Percentiles rank a stretch among this genome's conserved stretches.
phyloP scores from a whole-genome alignment of 2,888 invertebrate species.

The Acheta domesticus region DNA sequence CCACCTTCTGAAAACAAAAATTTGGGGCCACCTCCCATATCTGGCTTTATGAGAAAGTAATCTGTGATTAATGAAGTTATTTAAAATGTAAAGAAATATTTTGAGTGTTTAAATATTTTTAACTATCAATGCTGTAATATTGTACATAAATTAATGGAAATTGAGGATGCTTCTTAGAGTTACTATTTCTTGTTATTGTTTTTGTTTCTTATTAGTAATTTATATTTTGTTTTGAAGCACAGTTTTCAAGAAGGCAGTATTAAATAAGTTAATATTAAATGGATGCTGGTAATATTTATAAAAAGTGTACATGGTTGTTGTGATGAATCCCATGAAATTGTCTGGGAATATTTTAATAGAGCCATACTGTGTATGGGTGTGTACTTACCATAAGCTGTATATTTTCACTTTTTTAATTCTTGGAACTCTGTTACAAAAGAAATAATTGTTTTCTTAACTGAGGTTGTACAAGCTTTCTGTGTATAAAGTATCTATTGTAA shows the following conservation, averaged over 20 bases:
- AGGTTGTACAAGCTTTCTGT: background rate
- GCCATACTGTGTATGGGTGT: slow-evolving; percentile 25
- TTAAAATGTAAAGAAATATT: slow-evolving; percentile 20
- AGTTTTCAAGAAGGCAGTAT: background rate
- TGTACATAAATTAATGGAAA: slow-evolving; percentile 20
- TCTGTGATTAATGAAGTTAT: background rate
- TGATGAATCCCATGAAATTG: background rate
- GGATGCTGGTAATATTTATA: slow-evolving; percentile 22
- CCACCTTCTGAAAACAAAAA: slow-evolving; percentile 47
- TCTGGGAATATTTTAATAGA: background rate
- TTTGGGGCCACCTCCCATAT: slow-evolving; percentile 55
- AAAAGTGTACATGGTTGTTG: background rate
- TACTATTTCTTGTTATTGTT: slow-evolving; percentile 19
- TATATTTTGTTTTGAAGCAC: background rate
- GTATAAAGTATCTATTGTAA: background rate
- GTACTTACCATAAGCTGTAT: background rate
- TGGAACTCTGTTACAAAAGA: background rate
- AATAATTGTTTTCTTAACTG: background rate
- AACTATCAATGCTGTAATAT: background rate
- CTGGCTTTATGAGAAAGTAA: slow-evolving; percentile 53
- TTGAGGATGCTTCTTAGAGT: slow-evolving; percentile 5
- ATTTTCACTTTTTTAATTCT: slow-evolving; percentile 3
- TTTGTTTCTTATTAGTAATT: background rate
- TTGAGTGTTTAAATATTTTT: slow-evolving; percentile 4
- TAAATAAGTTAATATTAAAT: background rate